These are phyloP conservation scores for Malurus alboscapulatus DNA, from an alignment of 2,113 vertebrate species.

Conservation along the genomic window DNA sequence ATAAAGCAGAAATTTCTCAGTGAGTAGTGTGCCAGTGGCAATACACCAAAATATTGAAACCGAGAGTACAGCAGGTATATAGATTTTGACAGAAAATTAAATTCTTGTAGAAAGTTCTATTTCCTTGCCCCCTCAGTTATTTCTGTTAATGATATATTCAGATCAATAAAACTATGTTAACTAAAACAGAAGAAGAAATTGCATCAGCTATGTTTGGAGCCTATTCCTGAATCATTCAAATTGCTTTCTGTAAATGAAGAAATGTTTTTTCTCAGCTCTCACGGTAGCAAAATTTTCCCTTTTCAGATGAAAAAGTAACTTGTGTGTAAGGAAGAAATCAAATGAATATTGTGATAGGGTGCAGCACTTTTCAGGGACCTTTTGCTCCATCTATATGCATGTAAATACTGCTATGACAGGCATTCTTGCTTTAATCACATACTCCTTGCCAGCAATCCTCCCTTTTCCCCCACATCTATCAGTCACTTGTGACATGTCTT, in stretches of 20 bases:
- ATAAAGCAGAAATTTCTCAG: background rate
- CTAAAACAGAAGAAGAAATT: slow-evolving; percentile 28
- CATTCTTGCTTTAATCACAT: background rate
- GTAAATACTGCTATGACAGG: background rate
- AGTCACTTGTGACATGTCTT: background rate
- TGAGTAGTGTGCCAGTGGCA: background rate
- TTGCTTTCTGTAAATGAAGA: background rate
- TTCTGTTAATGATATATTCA: slow-evolving; percentile 15
- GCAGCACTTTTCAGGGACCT: background rate
- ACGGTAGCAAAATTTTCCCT: background rate
- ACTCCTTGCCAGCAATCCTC: background rate
- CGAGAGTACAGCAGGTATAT: background rate
- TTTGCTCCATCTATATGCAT: background rate
- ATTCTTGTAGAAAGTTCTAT: background rate
- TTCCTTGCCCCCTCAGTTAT: background rate
- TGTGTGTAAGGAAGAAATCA: background rate
- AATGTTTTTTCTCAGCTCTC: background rate
- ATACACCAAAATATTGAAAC: background rate
- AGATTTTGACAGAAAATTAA: slow-evolving; percentile 34
- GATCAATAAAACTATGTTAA: slow-evolving; percentile 32
- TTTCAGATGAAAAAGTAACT: background rate
- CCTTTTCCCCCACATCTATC: background rate
- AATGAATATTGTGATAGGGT: background rate
- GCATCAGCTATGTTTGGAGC: background rate
- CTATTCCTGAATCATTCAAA: background rate